Evolutionary conservation across 2,888 invertebrate genomes (phyloP).

Genomic region (Campaea margaritaria): DNA sequence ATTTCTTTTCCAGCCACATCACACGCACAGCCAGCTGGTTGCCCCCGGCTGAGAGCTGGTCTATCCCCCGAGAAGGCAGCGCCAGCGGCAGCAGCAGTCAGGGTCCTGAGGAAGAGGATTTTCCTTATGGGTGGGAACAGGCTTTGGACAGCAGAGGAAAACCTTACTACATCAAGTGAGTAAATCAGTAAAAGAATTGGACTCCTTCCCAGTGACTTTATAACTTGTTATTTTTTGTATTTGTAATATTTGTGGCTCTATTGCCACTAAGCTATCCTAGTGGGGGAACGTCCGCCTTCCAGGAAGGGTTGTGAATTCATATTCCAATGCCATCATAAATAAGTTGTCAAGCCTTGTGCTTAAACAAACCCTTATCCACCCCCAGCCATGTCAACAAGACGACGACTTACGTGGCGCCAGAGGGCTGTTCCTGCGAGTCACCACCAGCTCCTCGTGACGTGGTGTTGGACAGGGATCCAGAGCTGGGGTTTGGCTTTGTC

Average conservation of each 20-base stretch:
- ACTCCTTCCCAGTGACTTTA: no score
- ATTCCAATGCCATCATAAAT: no score
- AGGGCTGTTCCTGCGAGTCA: slow-evolving; percentile 86
- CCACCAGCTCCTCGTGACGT: slow-evolving; percentile 93
- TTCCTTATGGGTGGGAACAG: slow-evolving; percentile 97
- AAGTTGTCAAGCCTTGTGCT: no score
- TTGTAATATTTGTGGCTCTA: no score
- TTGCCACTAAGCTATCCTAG: no score
- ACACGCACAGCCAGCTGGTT: slow-evolving; percentile 94
- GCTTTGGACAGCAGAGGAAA: slow-evolving; percentile 92
- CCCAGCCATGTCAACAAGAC: slow-evolving; percentile 92
- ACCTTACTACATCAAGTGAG: slow-evolving; percentile 93
- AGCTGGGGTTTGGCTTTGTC: slow-evolving; percentile 97
- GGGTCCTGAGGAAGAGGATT: slow-evolving; percentile 77
- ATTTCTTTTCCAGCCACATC: slow-evolving; percentile 88
- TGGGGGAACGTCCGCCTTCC: no score
- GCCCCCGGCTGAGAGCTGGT: slow-evolving; percentile 95
- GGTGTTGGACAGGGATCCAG: slow-evolving; percentile 89
- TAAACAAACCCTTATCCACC: slow-evolving; percentile 1
- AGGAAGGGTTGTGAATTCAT: no score
- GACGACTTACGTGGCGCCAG: slow-evolving; percentile 96
- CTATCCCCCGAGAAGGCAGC: slow-evolving; percentile 66
- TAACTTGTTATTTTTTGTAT: no score
- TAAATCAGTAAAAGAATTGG: no score
- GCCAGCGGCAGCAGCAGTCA: slow-evolving; percentile 59